phyloP scores from a whole-genome alignment of 2,888 invertebrate genomes.

The Pharmacophagus antenor region DNA sequence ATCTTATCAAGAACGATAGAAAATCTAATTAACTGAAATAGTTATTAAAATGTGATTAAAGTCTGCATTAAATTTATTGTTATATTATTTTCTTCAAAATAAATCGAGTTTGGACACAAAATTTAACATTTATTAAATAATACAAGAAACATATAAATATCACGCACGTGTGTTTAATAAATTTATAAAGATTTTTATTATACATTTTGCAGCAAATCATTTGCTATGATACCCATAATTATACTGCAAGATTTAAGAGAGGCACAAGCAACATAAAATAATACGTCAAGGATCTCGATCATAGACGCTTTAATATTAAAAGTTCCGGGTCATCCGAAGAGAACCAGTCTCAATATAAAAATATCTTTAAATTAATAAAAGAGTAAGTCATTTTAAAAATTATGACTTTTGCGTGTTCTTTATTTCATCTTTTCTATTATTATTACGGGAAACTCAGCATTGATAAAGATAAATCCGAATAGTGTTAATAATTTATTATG shows the following conservation, averaged over 20 bases:
- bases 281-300: not conserved
- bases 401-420: not conserved
- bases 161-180: not conserved
- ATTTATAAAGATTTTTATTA: not conserved
- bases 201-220: too few species aligned
- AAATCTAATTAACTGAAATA: too few species aligned
- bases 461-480: not conserved
- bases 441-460: not conserved
- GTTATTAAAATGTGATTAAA: too few species aligned
- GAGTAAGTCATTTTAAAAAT: constrained; percentile 6
- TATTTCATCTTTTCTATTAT: not conserved
- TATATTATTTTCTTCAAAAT: too few species aligned
- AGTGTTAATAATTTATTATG: not conserved
- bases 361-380: constrained; percentile 7
- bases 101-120: too few species aligned
- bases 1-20: too few species aligned
- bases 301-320: not conserved
- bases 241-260: not conserved
- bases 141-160: not conserved
- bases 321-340: constrained; percentile 20
- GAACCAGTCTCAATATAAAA: constrained; percentile 19
- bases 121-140: too few species aligned
- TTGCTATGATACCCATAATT: not conserved
- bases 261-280: not conserved
- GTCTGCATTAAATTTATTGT: too few species aligned